Evolutionary conservation across 2,888 invertebrate genomes (phyloP), one percentile per base, ranked within the genome.

Genomic region (Carterocephalus palaemon): DNA sequence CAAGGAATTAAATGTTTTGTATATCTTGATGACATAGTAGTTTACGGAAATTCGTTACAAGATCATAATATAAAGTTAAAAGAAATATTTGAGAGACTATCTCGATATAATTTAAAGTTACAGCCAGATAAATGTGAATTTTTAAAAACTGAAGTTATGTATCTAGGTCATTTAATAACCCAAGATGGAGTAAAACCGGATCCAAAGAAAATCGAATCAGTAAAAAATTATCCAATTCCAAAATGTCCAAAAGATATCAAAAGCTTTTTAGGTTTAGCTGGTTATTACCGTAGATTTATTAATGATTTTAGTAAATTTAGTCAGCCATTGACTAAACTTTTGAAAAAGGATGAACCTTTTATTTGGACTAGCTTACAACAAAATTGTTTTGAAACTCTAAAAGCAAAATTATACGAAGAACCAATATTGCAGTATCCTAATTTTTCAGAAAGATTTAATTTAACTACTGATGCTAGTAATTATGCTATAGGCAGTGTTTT

Each of bases 271-370:
- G 47, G 43, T 13, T 19, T 47, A n/a, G 50, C 53, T 0, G 59
- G 62, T 0, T 74, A 68, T 31, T 72, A 70, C 24, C 17, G 68
- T 5, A 48, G 59, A 26, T 72, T 70, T 33, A 64, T 74, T 6
- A 23, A 46, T 31, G 33, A 60, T 5, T 50, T 48, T 24, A 37
- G 40, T 34, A 29, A 43, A 43, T 7, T 48, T 7, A 28, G 28
- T 13, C 8, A 42, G 22, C 43, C 43, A 2, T 19, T 49, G 8
- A 47, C 40, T 5, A 29, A 40, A 13, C 17, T 40, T 12, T 36
- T 40, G 19, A 43, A 36, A 16, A 41, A 46, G n/a, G 16, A 48
- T 29, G 40, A 16, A 46, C 29, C 20, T n/a, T 42, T 26, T 32
- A 42, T 10, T 32, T 47, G 47, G 49, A 46, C 40, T 17, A 46